phyloP scores from a whole-genome alignment of 2,113 vertebrate species.

The Gobiocypris rarus region DNA sequence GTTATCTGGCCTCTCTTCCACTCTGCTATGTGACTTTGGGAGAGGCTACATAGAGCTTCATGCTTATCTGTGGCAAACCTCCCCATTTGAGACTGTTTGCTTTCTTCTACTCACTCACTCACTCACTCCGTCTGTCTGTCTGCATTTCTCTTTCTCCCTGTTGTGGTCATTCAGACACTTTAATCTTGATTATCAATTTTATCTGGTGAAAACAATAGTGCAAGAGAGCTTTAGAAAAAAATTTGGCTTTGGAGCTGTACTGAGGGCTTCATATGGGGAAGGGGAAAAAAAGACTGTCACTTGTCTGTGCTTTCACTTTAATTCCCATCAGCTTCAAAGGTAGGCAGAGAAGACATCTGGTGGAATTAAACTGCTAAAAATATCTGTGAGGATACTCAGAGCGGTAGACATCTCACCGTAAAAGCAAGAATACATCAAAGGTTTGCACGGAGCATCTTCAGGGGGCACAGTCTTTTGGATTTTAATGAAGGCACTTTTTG shows the following conservation, averaged over 20 bases:
- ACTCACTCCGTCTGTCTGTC: neutral
- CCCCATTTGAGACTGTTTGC: conserved; percentile 39
- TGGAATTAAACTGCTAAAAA: conserved; percentile 46
- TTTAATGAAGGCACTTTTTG: conserved; percentile 34
- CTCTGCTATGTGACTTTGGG: conserved; percentile 32
- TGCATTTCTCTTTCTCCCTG: conserved; percentile 5
- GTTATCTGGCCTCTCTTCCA: conserved; percentile 49
- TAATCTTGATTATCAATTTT: conserved; percentile 5
- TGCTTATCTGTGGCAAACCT: conserved; percentile 54
- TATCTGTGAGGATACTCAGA: conserved; percentile 35
- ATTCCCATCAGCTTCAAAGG: conserved; percentile 53
- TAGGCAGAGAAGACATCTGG: conserved; percentile 45
- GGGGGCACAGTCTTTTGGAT: conserved; percentile 19
- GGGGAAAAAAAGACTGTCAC: conserved; percentile 10
- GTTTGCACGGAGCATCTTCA: conserved; percentile 32
- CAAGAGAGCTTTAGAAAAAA: neutral
- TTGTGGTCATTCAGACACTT: conserved; percentile 5
- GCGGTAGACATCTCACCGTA: conserved; percentile 26
- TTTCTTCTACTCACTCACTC: neutral
- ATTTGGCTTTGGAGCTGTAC: conserved; percentile 1
- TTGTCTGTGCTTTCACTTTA: conserved; percentile 30
- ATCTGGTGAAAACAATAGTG: conserved; percentile 9
- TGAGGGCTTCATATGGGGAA: neutral
- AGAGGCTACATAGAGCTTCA: conserved; percentile 45
- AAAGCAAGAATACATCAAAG: conserved; percentile 53